Base-by-base conservation (phyloP, 2,113 vertebrate species). In the Apistogramma diplotaenia region DNA sequence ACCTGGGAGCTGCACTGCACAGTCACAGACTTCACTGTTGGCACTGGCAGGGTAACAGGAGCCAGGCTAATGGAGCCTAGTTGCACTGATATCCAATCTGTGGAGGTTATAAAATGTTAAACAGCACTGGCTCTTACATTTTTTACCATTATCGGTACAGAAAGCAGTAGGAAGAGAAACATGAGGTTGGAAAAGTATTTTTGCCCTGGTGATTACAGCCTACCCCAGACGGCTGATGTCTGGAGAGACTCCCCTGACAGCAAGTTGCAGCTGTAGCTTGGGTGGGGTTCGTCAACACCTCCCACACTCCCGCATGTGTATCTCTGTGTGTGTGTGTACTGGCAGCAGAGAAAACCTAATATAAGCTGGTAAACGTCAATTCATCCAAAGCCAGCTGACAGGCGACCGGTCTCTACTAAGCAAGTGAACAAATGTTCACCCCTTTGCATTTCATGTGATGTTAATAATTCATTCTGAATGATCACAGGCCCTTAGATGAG, bases 1-100 rank as follows among this genome's bases (percentile, higher is more conserved):
- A 89, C 58, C 76, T 76, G 91, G 87, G 86, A 92, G 76, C 60
- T 74, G 76, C 76, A 74, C 57, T 77, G 78, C 76, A 74, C 74
- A 80, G 80, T 31, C 70, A 71, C 81, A 78, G 78, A 80, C 87
- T 61, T 70, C 54, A 73, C 57, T 74, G 37, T 74, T 85, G 89
- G 85, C 86, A 55, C 74, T 72, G 40, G 77, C 43, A 27, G 23
- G 21, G 82, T 75, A 73, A 88, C 74, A 18, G 0, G 4, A 87
- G 46, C 67, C 60, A 43, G 0, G 35, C 59, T 74, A 83, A 81
- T 81, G 61, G 78, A 87, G 76, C 29, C 9, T 10, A 27, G 33
- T 58, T 12, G 29, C 33, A 54, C 82, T 37, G 37, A 65, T 57
- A 61, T 40, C 70, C 54, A 57, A 23, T 70, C 75, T 61, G 73